Evolutionary conservation across 2,888 invertebrate species (phyloP).

Genomic region (Leptogaster cylindrica): DNA sequence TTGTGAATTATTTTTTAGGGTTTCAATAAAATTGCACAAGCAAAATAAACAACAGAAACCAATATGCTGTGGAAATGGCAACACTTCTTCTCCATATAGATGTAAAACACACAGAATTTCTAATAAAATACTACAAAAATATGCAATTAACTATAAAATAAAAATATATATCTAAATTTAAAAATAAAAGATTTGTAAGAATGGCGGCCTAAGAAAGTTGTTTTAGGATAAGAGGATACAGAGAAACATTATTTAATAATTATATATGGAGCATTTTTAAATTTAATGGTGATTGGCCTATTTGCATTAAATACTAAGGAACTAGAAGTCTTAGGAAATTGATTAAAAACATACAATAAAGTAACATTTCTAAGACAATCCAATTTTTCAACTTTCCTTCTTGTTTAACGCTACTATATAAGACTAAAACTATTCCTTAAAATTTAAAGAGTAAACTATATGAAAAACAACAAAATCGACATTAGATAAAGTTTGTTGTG

Average conservation of each 20-base stretch:
- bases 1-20: no score
- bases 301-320: constrained; percentile 12
- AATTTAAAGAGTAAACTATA: background rate
- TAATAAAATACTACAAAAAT: background rate
- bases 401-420: background rate
- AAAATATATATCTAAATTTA: background rate
- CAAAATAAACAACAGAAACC: no score
- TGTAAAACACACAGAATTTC: no score
- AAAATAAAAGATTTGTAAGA: background rate
- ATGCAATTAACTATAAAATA: background rate
- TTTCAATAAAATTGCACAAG: no score
- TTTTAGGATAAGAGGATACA: constrained; percentile 1
- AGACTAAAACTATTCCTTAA: constrained; percentile 1
- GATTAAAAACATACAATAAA: constrained; percentile 16
- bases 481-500: background rate
- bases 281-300: background rate
- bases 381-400: constrained; percentile 4
- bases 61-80: no score
- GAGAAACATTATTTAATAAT: background rate
- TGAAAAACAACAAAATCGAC: background rate
- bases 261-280: constrained; percentile 1
- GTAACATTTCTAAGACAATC: constrained; percentile 35
- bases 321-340: constrained; percentile 9
- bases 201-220: constrained; percentile 4
- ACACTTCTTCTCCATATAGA: background rate